Evolutionary conservation across 2,888 invertebrate genomes (phyloP).

Genomic region (Dryocosmus kuriphilus): DNA sequence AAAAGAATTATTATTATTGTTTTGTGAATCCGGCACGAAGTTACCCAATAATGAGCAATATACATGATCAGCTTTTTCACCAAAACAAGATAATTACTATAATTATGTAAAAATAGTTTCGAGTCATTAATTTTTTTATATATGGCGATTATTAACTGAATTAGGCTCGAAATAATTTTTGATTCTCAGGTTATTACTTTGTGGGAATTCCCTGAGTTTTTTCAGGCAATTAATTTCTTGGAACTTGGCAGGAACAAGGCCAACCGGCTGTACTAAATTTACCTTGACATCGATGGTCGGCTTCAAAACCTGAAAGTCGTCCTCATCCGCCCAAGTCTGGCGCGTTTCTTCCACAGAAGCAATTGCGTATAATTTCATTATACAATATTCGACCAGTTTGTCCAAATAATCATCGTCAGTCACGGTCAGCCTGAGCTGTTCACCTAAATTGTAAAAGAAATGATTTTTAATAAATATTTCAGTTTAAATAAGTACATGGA

Average conservation of each 20-base stretch:
- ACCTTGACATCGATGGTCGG: constrained; percentile 86
- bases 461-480: too few species aligned
- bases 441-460: too few species aligned
- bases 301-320: constrained; percentile 88
- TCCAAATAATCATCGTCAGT: constrained; percentile 85
- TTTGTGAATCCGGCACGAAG: too few species aligned
- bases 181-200: not conserved
- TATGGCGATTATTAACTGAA: not conserved
- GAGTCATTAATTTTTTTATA: not conserved
- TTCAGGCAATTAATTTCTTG: not conserved
- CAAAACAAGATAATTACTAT: not conserved
- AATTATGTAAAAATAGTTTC: not conserved
- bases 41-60: too few species aligned
- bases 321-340: constrained; percentile 90
- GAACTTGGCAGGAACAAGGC: not conserved
- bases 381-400: constrained; percentile 89
- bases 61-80: not conserved
- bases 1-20: too few species aligned
- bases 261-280: constrained; percentile 50
- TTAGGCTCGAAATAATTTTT: not conserved
- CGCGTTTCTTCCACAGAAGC: constrained; percentile 89
- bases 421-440: constrained; percentile 80
- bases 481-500: too few species aligned
- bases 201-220: not conserved
- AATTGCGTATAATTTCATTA: constrained; percentile 88